Conservation (phyloP, 2,888 invertebrate genomes). For the Rhodophaea formosa region DNA sequence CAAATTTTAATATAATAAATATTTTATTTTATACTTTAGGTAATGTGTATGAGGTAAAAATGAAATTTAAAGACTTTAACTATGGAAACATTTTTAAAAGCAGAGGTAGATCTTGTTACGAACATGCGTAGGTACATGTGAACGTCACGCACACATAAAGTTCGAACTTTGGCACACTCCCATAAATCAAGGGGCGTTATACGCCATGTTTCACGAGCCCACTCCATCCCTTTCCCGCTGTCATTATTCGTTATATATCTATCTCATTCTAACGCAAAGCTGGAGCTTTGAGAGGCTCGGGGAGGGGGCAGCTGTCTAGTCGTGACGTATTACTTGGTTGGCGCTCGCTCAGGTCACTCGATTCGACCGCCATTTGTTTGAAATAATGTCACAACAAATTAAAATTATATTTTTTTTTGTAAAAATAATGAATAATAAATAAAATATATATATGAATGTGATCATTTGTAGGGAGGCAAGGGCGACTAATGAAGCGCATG, state of each 20-base stretch:
- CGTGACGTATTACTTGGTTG: constrained; percentile 78
- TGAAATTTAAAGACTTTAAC: too few relatives aligned
- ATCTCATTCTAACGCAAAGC: constrained; percentile 66
- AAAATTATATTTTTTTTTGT: constrained; percentile 24
- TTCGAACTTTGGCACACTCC: constrained; percentile 78
- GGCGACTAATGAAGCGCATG: constrained; percentile 59
- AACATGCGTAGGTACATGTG: constrained; percentile 24
- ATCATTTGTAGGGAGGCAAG: constrained; percentile 19
- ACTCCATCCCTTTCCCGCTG: constrained; percentile 65
- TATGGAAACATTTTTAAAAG: too few relatives aligned
- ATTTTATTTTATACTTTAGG: too few relatives aligned
- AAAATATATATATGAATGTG: background rate
- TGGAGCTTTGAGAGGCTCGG: constrained; percentile 58
- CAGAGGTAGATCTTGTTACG: background rate
- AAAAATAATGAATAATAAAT: background rate
- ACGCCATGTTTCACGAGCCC: constrained; percentile 80
- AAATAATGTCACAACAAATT: constrained; percentile 42
- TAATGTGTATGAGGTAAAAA: too few relatives aligned
- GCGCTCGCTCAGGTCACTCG: constrained; percentile 69
- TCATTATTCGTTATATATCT: constrained; percentile 50
- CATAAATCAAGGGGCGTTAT: constrained; percentile 82
- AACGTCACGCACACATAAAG: constrained; percentile 72
- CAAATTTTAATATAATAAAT: too few relatives aligned
- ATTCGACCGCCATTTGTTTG: constrained; percentile 42
- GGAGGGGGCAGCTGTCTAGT: constrained; percentile 75